These are phyloP conservation scores for Acheta domesticus DNA, from an alignment of 2,888 invertebrate species.

Conservation along the genomic window DNA sequence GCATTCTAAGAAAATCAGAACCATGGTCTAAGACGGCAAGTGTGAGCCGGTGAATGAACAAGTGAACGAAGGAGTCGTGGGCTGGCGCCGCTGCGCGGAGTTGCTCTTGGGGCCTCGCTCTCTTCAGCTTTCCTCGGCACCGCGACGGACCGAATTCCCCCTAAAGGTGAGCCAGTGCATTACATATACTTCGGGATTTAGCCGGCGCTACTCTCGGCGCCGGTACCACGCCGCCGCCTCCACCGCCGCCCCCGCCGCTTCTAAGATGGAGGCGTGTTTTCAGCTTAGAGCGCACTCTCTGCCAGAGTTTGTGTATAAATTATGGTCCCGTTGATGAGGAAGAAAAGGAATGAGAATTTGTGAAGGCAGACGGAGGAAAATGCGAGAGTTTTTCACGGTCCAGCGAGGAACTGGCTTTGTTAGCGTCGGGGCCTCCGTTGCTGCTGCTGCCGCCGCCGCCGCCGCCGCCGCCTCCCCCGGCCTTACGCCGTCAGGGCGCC, in stretches of 20 bases:
- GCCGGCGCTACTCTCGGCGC: not conserved
- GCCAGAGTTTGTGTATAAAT: slow-evolving; percentile 18
- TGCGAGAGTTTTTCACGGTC: slow-evolving; percentile 11
- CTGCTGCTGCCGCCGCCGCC: not conserved
- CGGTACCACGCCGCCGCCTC: no score
- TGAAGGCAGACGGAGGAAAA: slow-evolving; percentile 18
- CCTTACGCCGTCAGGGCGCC: not conserved
- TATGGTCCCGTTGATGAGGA: slow-evolving; percentile 18
- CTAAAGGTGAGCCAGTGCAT: slow-evolving; percentile 18
- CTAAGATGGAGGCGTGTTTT: slow-evolving; percentile 12
- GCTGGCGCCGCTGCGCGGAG: no score
- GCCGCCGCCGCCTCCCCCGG: not conserved
- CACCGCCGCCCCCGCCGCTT: not conserved
- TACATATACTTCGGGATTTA: slow-evolving; percentile 5
- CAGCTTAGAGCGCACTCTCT: slow-evolving; percentile 7
- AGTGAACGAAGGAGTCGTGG: no score
- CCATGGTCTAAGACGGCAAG: no score
- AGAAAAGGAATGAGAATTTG: slow-evolving; percentile 18
- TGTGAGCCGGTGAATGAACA: no score
- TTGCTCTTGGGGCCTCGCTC: no score
- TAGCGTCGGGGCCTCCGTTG: slow-evolving; percentile 1
- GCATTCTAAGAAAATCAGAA: no score
- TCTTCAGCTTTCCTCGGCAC: not conserved
- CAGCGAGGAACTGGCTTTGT: slow-evolving; percentile 18
- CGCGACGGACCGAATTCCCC: not conserved